A percentile compares a stretch with the other conserved stretches of the same genome.
Conservation (phyloP, 2,888 invertebrate genomes). For the Allolobophora icterica region DNA sequence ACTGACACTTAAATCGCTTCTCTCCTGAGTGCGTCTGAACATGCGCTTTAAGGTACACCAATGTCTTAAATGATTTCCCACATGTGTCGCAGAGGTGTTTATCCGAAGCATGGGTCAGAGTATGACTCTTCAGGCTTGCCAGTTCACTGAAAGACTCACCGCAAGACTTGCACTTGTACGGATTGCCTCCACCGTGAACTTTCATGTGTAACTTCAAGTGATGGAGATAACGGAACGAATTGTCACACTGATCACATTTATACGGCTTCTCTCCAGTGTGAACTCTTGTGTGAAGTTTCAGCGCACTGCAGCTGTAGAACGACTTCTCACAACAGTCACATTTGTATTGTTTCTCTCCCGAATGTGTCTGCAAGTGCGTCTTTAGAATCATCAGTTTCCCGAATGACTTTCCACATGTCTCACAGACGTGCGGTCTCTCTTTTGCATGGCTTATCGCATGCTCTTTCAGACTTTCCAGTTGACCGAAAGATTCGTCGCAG, state of each 20-base stretch:
- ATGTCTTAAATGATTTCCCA: not conserved
- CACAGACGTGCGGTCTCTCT: not conserved
- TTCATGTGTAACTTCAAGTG: constrained; percentile 30
- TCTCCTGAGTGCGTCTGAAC: not conserved
- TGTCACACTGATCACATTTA: not conserved
- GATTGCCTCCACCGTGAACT: constrained; percentile 28
- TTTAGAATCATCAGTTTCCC: not conserved
- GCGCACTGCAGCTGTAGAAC: not conserved
- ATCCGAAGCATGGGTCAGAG: not conserved
- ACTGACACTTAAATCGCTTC: constrained; percentile 5
- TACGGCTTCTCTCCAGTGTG: not conserved
- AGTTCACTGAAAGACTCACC: constrained; percentile 18
- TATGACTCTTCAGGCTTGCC: constrained; percentile 30
- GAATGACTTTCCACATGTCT: not conserved
- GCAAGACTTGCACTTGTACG: constrained; percentile 33
- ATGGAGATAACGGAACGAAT: not conserved
- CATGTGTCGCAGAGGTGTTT: not conserved
- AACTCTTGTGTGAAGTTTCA: not conserved
- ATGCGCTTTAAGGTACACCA: not conserved
- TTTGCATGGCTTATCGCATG: not conserved
- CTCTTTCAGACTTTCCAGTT: constrained; percentile 7
- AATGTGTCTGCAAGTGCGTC: not conserved
- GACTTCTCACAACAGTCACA: not conserved
- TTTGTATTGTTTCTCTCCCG: constrained; percentile 27
- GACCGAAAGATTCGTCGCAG: not conserved